A percentile compares a stretch with the other conserved stretches of the same genome.
Conservation (phyloP, 2,113 vertebrate genomes). For the Tonatia bakeri region DNA sequence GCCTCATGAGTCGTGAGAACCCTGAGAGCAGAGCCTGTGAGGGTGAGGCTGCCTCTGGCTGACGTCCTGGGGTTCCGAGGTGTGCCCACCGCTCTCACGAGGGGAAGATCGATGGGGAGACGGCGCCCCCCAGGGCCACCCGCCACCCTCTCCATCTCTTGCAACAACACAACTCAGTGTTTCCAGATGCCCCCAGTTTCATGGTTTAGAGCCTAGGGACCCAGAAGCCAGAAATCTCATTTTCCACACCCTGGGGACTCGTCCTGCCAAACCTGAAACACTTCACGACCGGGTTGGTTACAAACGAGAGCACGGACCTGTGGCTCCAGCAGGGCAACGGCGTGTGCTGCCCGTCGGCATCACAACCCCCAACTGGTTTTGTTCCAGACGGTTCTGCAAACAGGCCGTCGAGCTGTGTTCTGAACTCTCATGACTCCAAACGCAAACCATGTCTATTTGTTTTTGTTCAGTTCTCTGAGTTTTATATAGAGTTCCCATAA, state of each 20-base stretch:
- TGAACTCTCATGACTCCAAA: conserved; percentile 25
- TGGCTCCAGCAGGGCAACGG: neutral
- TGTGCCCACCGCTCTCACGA: neutral
- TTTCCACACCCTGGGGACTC: neutral
- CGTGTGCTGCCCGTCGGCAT: accelerated
- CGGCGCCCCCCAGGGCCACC: neutral
- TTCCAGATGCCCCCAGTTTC: conserved; percentile 14
- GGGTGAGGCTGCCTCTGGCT: too few relatives aligned
- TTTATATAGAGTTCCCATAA: conserved; percentile 74
- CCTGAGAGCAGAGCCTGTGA: neutral
- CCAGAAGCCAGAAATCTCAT: neutral
- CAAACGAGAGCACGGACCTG: neutral
- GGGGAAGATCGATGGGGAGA: neutral
- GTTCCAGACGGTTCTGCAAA: neutral
- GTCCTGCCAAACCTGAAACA: neutral
- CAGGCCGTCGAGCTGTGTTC: neutral
- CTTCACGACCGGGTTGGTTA: too few relatives aligned
- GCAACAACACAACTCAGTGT: neutral
- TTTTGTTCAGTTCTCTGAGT: conserved; percentile 68
- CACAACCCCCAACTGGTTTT: accelerated
- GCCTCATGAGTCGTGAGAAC: neutral
- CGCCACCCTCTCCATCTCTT: neutral
- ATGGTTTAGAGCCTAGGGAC: neutral
- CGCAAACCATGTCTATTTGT: conserved; percentile 58
- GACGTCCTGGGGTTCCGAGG: neutral